A percentile compares a stretch with the other conserved stretches of the same genome.
Conservation (phyloP, 2,797 vertebrate genomes). For the Tokudaia tokunoshimensis region DNA sequence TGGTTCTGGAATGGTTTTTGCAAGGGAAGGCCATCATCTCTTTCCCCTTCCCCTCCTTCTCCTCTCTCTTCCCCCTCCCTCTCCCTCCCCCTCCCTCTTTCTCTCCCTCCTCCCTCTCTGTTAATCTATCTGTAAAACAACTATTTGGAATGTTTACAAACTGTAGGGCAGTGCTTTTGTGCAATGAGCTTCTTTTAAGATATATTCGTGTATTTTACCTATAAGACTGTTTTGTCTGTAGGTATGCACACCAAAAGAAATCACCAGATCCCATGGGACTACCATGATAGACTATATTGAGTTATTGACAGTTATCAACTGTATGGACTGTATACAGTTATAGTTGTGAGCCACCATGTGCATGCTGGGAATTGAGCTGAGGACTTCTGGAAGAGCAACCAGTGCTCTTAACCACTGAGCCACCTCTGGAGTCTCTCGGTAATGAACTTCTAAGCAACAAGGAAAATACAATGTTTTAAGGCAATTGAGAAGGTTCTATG, state of each 20-base stretch:
- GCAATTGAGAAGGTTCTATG: conserved; percentile 91
- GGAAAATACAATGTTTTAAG: background rate
- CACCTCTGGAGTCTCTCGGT: too few relatives aligned
- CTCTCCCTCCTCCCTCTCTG: too few relatives aligned
- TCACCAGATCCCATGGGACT: too few relatives aligned
- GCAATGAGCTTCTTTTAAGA: background rate
- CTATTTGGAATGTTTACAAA: conserved; percentile 17
- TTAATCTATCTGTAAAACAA: background rate
- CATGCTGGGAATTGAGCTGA: background rate
- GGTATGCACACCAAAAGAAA: background rate
- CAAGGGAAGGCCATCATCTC: background rate
- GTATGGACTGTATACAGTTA: background rate
- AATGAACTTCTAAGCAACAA: background rate
- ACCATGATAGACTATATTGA: background rate
- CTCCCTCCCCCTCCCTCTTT: background rate
- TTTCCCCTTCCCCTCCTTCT: background rate
- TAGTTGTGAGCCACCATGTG: background rate
- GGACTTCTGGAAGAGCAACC: background rate
- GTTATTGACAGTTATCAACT: background rate
- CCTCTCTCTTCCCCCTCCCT: background rate
- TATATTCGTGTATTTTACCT: background rate
- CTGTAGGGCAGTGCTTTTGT: background rate
- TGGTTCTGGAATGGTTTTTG: conserved; percentile 38
- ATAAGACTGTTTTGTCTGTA: background rate
- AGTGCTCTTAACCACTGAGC: background rate